A percentile compares a stretch with the other conserved stretches of the same genome.
Evolutionary conservation across 1,140 invertebrate species (phyloP).

Genomic region (Heterodera schachtii): DNA sequence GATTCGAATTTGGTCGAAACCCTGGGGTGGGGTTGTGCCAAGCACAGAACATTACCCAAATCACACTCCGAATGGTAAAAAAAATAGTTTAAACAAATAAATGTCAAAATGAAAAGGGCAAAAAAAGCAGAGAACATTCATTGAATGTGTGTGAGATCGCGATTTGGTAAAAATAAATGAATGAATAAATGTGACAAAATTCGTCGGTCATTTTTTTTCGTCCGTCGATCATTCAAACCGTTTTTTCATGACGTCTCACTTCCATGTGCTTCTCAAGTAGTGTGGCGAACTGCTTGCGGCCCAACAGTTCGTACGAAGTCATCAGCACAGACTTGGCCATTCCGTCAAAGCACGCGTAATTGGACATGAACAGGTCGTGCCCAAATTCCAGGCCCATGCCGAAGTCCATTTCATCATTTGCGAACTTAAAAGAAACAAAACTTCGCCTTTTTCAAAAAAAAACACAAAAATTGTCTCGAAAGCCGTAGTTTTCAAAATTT

Average conservation of each 20-base stretch:
- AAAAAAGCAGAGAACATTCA: too few relatives aligned
- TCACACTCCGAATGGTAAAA: too few relatives aligned
- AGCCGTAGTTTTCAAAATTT: too few relatives aligned
- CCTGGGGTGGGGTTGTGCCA: too few relatives aligned
- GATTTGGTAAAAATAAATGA: too few relatives aligned
- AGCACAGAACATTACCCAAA: too few relatives aligned
- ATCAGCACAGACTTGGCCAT: conserved; percentile 32
- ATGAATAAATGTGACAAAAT: too few relatives aligned
- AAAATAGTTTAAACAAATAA: too few relatives aligned
- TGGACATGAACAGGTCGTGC: conserved; percentile 42
- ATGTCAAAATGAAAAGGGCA: too few relatives aligned
- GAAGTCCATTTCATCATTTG: conserved; percentile 49
- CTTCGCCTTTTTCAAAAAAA: neutral
- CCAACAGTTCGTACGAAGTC: conserved; percentile 29
- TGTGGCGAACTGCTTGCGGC: conserved; percentile 21
- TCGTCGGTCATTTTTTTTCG: neutral
- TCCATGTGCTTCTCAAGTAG: conserved; percentile 32
- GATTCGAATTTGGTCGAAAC: too few relatives aligned
- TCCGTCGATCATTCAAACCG: neutral
- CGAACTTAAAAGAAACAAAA: conserved; percentile 32
- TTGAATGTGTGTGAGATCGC: too few relatives aligned
- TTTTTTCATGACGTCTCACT: neutral
- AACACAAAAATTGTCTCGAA: too few relatives aligned
- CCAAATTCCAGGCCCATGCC: conserved; percentile 48
- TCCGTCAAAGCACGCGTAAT: conserved; percentile 33